Evolutionary conservation across 2,797 vertebrate genomes (phyloP), one percentile per base, ranked within the genome.

Genomic region (Rallus crepitans): DNA sequence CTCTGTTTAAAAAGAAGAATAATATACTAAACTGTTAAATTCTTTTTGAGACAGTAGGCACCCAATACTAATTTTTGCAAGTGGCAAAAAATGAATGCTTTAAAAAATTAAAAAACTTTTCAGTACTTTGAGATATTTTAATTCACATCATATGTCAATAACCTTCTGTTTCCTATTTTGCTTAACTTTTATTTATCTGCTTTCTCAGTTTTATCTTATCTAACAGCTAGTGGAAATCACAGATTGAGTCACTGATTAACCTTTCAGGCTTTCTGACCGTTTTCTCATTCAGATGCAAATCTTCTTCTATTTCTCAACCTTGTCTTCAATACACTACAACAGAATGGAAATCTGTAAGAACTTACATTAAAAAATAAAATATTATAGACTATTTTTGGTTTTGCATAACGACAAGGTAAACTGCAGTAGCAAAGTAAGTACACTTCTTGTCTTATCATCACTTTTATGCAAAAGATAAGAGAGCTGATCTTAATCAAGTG

Each of bases 331-430:
- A 92, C 87, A 63, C 81, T 57, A 4, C 31, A 91, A 82, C 0
- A 71, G 48, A 71, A 75, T 71, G 55, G 40, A 80, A 94, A 90
- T 86, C 78, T 25, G 33, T 56, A 95, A 80, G 71, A 72, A 84
- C 9, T 52, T 12, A 84, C 88, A 93, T 37, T 91, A 20, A 88
- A 81, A 87, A 77, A 87, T 70, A 84, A 96, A 96, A 45, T 69
- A 68, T 35, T 60, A 69, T 66, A 50, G 40, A 9, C 4, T 65
- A 15, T 40, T 53, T 42, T 42, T 64, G 50, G 17, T 52, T 57
- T 31, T 82, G 63, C 57, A 35, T 25, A 76, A 53, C 31, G 21
- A 40, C 40, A 94, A 65, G 68, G 64, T 75, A 91, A 92, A 93
- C 82, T 82, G 82, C 79, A 91, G 35, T 3, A 66, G 75, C 15